phyloP scores from a whole-genome alignment of 2,888 invertebrate genomes.

The Lymantria monacha region DNA sequence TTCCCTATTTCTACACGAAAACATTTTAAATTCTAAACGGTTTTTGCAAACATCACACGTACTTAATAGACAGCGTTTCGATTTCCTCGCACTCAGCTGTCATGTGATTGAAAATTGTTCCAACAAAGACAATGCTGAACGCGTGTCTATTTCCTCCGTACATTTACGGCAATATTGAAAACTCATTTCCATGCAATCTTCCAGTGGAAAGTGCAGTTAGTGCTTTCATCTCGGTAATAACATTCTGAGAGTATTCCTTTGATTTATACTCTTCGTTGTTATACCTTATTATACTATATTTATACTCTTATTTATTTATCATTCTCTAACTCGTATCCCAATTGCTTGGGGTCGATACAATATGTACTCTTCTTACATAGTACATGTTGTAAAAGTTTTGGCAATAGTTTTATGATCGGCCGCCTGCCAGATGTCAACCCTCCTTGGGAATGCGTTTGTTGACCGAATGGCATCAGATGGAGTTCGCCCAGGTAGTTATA shows the following conservation, averaged over 20 bases:
- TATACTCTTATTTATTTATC: no score
- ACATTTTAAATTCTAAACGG: slow-evolving; percentile 1
- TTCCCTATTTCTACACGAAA: not conserved
- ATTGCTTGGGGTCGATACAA: no score
- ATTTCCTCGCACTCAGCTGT: slow-evolving; percentile 41
- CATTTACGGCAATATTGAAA: slow-evolving; percentile 75
- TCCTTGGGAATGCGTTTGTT: no score
- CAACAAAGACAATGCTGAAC: slow-evolving; percentile 69
- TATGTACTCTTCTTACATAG: no score
- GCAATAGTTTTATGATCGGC: no score
- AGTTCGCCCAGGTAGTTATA: no score
- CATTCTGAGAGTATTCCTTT: slow-evolving; percentile 26
- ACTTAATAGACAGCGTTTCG: slow-evolving; percentile 33
- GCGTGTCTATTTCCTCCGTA: slow-evolving; percentile 70
- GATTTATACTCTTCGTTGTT: slow-evolving; percentile 25
- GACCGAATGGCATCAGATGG: no score
- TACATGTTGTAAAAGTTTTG: no score
- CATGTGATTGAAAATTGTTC: slow-evolving; percentile 51
- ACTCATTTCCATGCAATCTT: slow-evolving; percentile 76
- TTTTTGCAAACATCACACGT: slow-evolving; percentile 23
- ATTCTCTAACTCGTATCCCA: no score
- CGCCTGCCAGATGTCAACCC: no score
- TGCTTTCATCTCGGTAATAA: slow-evolving; percentile 31
- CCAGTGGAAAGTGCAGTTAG: slow-evolving; percentile 36
- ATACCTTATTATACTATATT: no score